Percentiles rank a stretch among this genome's conserved stretches.
Evolutionary conservation across 2,888 invertebrate genomes (phyloP).

Genomic region (Gerris lacustris): DNA sequence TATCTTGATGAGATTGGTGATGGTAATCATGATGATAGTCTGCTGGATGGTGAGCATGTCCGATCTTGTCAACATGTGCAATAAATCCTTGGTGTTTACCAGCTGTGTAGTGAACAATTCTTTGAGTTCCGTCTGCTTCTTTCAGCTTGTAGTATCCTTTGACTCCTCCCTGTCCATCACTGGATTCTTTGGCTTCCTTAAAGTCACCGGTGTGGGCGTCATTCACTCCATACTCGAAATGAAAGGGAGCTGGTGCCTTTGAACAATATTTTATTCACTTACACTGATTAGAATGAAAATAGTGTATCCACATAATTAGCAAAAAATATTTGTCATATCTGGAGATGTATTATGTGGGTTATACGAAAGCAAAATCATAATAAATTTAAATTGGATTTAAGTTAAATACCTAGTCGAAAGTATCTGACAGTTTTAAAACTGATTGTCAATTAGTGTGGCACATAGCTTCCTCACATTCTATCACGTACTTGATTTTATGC

Average conservation of each 20-base stretch:
- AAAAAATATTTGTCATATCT: no score
- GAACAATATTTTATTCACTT: not conserved
- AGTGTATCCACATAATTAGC: no score
- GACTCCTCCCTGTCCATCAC: constrained; percentile 13
- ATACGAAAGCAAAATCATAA: no score
- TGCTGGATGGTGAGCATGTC: not conserved
- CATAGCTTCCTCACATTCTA: no score
- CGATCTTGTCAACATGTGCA: not conserved
- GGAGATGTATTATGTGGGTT: no score
- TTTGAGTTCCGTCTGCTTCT: constrained; percentile 15
- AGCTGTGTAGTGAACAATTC: not conserved
- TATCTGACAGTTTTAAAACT: no score
- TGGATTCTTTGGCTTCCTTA: constrained; percentile 14
- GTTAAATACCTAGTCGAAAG: no score
- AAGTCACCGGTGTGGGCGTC: constrained; percentile 11
- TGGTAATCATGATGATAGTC: not conserved
- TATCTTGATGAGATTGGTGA: not conserved
- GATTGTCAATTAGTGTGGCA: no score
- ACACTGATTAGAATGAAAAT: no score
- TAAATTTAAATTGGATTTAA: no score
- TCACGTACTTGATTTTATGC: no score
- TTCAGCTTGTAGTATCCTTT: constrained; percentile 17
- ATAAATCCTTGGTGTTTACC: not conserved
- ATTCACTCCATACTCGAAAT: constrained; percentile 10
- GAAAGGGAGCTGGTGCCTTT: constrained; percentile 4